A percentile compares a stretch with the other conserved stretches of the same genome.
phyloP scores from a whole-genome alignment of 2,888 invertebrate species.

The Sinopyrophorus schimmeli region DNA sequence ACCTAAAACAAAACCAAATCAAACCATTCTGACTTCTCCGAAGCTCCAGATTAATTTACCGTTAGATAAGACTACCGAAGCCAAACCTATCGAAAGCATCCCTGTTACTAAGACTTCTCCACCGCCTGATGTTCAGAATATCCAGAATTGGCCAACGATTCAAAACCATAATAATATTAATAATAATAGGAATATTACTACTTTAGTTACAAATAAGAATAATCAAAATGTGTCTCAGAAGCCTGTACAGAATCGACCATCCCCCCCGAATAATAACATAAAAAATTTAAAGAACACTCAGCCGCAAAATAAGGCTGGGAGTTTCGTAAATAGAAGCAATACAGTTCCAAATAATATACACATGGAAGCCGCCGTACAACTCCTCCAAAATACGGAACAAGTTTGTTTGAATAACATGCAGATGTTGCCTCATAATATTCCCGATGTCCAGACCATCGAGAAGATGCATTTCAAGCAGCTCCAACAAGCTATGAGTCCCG shows the following conservation, averaged over 20 bases:
- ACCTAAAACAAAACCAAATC: conserved; percentile 12
- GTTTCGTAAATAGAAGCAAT: conserved; percentile 1
- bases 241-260: conserved; percentile 3
- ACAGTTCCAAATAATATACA: conserved; percentile 3
- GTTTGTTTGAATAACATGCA: conserved; percentile 32
- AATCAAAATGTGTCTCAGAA: conserved; percentile 6
- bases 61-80: too few relatives aligned
- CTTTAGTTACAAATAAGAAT: conserved; percentile 2
- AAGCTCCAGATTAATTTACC: conserved; percentile 9
- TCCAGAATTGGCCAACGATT: conserved; percentile 51
- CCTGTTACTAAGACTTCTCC: conserved; percentile 12
- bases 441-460: conserved; percentile 58
- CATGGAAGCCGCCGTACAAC: conserved; percentile 6
- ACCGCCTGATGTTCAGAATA: conserved; percentile 46
- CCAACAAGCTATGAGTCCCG: conserved; percentile 35
- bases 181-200: conserved; percentile 6
- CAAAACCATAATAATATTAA: conserved; percentile 34
- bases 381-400: conserved; percentile 12
- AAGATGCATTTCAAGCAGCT: conserved; percentile 56
- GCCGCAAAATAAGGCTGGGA: conserved; percentile 3
- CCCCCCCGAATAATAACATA: conserved; percentile 9
- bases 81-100: too few relatives aligned
- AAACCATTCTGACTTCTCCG: conserved; percentile 17
- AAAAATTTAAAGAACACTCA: conserved; percentile 17
- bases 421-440: conserved; percentile 50